Percentiles rank a stretch among this genome's conserved stretches.
These are phyloP conservation scores for Aquatica leii DNA, from an alignment of 2,888 invertebrate genomes.

Conservation along the genomic window DNA sequence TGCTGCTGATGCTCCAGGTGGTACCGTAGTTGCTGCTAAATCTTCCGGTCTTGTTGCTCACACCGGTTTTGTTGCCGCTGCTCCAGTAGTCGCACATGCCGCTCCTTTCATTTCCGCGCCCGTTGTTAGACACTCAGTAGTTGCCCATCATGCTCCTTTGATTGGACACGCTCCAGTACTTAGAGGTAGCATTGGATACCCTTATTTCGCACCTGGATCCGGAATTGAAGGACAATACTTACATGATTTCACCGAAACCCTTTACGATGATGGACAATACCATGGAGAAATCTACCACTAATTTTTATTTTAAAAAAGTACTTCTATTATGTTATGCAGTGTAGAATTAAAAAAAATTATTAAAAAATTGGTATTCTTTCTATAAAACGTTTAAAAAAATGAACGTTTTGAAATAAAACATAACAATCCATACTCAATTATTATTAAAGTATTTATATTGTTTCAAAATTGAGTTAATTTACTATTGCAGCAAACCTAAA, in stretches of 20 bases:
- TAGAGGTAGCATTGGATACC: conserved; percentile 35
- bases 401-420: too few species aligned
- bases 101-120: conserved; percentile 3
- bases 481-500: too few species aligned
- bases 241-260: conserved; percentile 47
- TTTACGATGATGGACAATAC: conserved; percentile 54
- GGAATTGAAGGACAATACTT: conserved; percentile 48
- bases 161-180: conserved; percentile 13
- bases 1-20: conserved; percentile 43
- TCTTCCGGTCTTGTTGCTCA: conserved; percentile 25
- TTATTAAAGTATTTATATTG: too few species aligned
- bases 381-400: too few species aligned
- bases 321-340: conserved; percentile 9
- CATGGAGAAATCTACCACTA: conserved; percentile 45
- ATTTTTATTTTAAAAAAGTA: conserved; percentile 16
- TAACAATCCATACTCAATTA: too few species aligned
- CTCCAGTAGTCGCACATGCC: conserved; percentile 15
- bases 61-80: conserved; percentile 12
- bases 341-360: not conserved
- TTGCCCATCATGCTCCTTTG: conserved; percentile 3
- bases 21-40: conserved; percentile 42
- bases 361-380: too few species aligned
- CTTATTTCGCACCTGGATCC: conserved; percentile 42
- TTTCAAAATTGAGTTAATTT: too few species aligned
- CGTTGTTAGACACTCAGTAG: not conserved